These are phyloP conservation scores for Nomada goodeniana DNA, from an alignment of 2,888 invertebrate species.

Conservation along the genomic window DNA sequence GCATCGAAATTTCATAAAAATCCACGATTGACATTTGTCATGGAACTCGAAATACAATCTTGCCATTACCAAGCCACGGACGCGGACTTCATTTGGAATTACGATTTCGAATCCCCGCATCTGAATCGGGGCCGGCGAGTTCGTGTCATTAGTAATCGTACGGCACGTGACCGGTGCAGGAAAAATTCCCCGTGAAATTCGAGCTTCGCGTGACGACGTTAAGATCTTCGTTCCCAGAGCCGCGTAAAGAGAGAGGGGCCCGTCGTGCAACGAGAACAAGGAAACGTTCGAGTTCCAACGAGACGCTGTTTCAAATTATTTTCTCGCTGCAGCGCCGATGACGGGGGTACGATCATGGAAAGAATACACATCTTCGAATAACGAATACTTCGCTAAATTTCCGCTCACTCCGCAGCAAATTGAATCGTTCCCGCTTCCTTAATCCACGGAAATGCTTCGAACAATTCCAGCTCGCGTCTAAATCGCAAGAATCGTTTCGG, in stretches of 20 bases:
- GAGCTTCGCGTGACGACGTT: constrained; percentile 40
- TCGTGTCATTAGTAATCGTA: constrained; percentile 38
- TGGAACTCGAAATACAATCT: too few species aligned
- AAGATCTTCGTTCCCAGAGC: constrained; percentile 35
- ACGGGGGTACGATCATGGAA: neutral
- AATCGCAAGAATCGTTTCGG: too few species aligned
- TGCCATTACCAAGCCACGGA: constrained; percentile 18
- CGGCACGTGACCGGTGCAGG: constrained; percentile 52
- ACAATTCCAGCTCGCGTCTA: too few species aligned
- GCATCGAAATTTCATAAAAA: too few species aligned
- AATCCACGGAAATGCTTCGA: too few species aligned
- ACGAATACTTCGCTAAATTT: too few species aligned
- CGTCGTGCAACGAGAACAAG: neutral
- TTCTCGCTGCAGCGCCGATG: neutral
- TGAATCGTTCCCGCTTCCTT: too few species aligned
- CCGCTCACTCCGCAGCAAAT: too few species aligned
- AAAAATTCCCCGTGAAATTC: constrained; percentile 50
- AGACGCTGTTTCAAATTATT: constrained; percentile 11
- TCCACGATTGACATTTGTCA: too few species aligned
- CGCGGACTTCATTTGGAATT: constrained; percentile 33
- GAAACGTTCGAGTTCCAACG: constrained; percentile 10
- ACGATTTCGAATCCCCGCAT: constrained; percentile 29
- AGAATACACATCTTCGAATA: neutral
- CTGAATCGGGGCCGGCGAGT: neutral
- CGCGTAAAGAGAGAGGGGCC: neutral